Base-by-base conservation (phyloP, 1,140 invertebrate species). In the Diuraphis noxia region DNA sequence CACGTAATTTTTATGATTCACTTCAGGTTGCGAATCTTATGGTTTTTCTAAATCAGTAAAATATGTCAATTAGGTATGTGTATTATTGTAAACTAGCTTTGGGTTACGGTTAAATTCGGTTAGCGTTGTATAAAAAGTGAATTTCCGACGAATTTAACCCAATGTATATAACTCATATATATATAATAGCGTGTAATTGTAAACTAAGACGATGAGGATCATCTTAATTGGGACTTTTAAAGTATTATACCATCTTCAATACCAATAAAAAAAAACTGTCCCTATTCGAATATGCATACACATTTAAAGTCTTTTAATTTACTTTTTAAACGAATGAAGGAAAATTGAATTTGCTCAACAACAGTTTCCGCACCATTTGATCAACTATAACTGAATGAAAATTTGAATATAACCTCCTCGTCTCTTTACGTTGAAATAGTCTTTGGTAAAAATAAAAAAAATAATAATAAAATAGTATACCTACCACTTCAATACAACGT, bases 221-320 rank as follows among this genome's bases (percentile, higher is more conserved):
- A n/a, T 90, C n/a, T 90, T 90, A 90, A 90, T 90, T 90, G 41
- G 63, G 72, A 81, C 81, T 77, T 81, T 25, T 34, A 49, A 90
- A 90, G 43, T 46, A 49, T 56, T 23, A 36, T 52, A 30, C 13
- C 63, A 72, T 30, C 63, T 77, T 46, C 19, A 38, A n/a, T 52
- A 30, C 43, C 17, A 25, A 38, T 23, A 86, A 87, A 87, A 89
- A 72, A 40, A 77, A 72, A 77, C 56, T 72, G 19, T 89, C 77
- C n/a, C 38, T 63, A 23, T 41, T 43, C 34, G 56, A 36, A 43
- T 43, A 17, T 34, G 9, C 86, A 52, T 87, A 36, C 1, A 21
- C 36, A 38, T 34, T 79, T 46, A 79, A 43, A 79, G 41, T 34
- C 36, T 88, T 79, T 90, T 36, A n/a, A 43, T 46, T 46, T 89